Percentiles rank a stretch among this genome's conserved stretches.
phyloP scores from a whole-genome alignment of 1,140 invertebrate species.

The Neodiprion fabricii region DNA sequence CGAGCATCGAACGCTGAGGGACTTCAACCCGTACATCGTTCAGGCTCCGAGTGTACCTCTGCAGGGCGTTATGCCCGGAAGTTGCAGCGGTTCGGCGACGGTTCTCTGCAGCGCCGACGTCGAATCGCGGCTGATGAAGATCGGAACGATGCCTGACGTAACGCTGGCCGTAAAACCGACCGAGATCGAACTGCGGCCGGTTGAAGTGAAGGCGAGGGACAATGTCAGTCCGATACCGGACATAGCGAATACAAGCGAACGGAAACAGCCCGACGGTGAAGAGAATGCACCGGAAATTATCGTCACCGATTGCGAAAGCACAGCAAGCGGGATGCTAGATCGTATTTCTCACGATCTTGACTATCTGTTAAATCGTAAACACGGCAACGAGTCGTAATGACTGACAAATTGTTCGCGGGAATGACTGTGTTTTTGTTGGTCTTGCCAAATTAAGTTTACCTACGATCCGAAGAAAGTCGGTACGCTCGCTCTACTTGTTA shows the following conservation, averaged over 20 bases:
- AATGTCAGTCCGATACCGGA: slow-evolving; percentile 48
- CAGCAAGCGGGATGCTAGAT: slow-evolving; percentile 68
- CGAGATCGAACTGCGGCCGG: slow-evolving; percentile 33
- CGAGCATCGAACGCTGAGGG: slow-evolving; percentile 38
- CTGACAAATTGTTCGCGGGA: too few relatives aligned
- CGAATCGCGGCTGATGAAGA: slow-evolving; percentile 43
- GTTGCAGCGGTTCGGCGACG: slow-evolving; percentile 34
- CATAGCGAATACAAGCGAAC: slow-evolving; percentile 55
- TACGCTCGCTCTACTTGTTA: too few relatives aligned
- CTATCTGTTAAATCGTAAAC: slow-evolving; percentile 73
- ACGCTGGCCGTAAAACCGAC: slow-evolving; percentile 50
- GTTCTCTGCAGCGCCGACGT: slow-evolving; percentile 53
- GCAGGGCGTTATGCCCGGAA: background rate
- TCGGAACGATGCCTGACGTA: slow-evolving; percentile 52
- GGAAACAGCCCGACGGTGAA: slow-evolving; percentile 57
- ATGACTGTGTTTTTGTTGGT: too few relatives aligned
- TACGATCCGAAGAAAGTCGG: too few relatives aligned
- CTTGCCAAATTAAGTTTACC: too few relatives aligned
- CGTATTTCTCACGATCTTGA: slow-evolving; percentile 78
- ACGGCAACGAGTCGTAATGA: slow-evolving; percentile 33
- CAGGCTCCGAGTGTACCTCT: slow-evolving; percentile 4
- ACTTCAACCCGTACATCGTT: slow-evolving; percentile 23
- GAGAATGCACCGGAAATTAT: slow-evolving; percentile 50
- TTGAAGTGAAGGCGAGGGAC: slow-evolving; percentile 33
- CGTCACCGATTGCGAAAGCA: slow-evolving; percentile 41